These are phyloP conservation scores for Myzus persicae DNA, from an alignment of 1,140 invertebrate species.

Conservation along the genomic window DNA sequence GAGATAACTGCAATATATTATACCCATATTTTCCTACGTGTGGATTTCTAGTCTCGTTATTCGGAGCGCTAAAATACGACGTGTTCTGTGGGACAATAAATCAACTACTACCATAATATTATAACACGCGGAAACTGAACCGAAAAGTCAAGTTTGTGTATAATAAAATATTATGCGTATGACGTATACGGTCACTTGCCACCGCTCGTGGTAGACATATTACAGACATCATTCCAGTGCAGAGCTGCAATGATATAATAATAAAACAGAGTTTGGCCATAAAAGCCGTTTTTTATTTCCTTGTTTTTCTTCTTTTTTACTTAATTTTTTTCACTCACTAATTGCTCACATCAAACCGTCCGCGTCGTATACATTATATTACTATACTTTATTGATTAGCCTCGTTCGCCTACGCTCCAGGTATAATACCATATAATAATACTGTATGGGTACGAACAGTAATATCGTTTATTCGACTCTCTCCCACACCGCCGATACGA, in stretches of 20 bases:
- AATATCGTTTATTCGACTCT: conserved; percentile 12
- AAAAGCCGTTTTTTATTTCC: conserved; percentile 27
- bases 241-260: background rate
- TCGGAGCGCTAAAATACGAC: background rate
- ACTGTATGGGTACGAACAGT: background rate
- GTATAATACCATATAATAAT: conserved; percentile 42
- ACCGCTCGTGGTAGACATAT: no score
- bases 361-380: background rate
- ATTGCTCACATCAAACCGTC: conserved; percentile 52
- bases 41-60: background rate
- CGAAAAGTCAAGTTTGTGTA: background rate
- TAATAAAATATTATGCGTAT: background rate
- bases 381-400: conserved; percentile 47
- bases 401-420: conserved; percentile 32
- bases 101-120: background rate
- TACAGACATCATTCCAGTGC: background rate
- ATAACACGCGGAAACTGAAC: background rate
- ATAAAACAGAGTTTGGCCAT: background rate
- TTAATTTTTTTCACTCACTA: conserved; percentile 38
- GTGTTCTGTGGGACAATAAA: no score
- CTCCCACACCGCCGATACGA: conserved; percentile 42
- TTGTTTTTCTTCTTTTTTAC: background rate
- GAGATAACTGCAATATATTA: background rate
- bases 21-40: background rate
- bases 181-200: background rate